Base-by-base conservation (phyloP, 1,140 invertebrate species). In the Aphaenogaster floridana region DNA sequence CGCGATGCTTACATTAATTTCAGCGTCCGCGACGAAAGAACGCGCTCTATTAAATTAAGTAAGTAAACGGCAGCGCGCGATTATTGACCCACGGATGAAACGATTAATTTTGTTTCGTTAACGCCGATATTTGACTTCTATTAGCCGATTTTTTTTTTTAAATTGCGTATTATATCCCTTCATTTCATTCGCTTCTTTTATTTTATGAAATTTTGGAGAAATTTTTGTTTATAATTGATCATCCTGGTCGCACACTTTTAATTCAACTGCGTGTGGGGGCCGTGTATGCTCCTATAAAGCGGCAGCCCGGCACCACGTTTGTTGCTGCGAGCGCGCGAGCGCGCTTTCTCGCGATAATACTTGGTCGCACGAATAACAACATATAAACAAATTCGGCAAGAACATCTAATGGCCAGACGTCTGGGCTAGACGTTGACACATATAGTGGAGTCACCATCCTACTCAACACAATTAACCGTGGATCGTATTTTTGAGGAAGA, bases 1-100 rank as follows among this genome's bases (percentile, higher is more conserved):
- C 80, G 69, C 69, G 80, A 84, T 84, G 80, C 80, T 84, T 84
- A 50, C 54, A 84, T 84, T 84, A 84, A 84, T 84, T 84, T 84
- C 45, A 76, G n/a, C 42, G 54, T 74, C 9, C 69, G n/a, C 45
- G 42, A 50, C 42, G 34, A 48, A 84, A 61, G 80, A 84, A 74
- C 54, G 59, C 80, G 80, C 69, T 74, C 80, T 76, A 84, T 84
- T 76, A 76, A 84, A 84, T 61, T 48, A 84, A 84, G 80, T 83
- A 74, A 69, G 80, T 61, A 84, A 76, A 72, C 69, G 39, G 13
- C 36, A 52, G 42, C 13, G 54, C 54, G n/a, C 69, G n/a, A 59
- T 74, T 61, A 83, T 83, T 69, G 39, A 83, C 36, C 42, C 9
- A 21, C 21, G 39, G 15, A 42, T 54, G n/a, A 36, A 50, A 39